These are phyloP conservation scores for Pseudanteris insignis DNA, from an alignment of 2,888 invertebrate genomes.

Conservation along the genomic window DNA sequence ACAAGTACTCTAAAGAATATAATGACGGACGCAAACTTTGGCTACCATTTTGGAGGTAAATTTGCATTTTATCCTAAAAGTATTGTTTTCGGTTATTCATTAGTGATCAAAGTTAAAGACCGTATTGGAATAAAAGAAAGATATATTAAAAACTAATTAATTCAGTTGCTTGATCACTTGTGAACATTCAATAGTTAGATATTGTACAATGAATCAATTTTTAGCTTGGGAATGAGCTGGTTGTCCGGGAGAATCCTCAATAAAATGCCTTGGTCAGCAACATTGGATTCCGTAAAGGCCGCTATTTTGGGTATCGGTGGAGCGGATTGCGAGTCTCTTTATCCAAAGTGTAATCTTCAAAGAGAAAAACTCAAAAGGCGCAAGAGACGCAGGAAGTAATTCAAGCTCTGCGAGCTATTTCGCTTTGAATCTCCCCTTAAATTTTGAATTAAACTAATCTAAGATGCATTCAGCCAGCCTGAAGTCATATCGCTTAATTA, in stretches of 20 bases:
- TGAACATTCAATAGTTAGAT: too few species aligned
- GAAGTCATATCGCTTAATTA: conserved; percentile 35
- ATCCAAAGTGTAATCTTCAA: conserved; percentile 70
- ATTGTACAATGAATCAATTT: too few species aligned
- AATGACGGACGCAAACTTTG: conserved; percentile 72
- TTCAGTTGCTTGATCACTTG: too few species aligned
- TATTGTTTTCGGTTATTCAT: too few species aligned
- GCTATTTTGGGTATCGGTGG: conserved; percentile 76
- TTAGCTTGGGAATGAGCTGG: conserved; percentile 84
- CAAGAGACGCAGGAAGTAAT: conserved; percentile 55
- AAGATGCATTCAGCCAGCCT: conserved; percentile 14
- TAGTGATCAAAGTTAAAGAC: too few species aligned
- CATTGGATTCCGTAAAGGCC: conserved; percentile 73
- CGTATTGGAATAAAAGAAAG: too few species aligned
- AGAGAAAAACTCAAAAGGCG: conserved; percentile 62
- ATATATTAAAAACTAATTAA: too few species aligned
- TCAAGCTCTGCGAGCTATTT: conserved; percentile 4
- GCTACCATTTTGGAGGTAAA: conserved; percentile 81
- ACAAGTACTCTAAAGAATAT: conserved; percentile 71
- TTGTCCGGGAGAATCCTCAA: conserved; percentile 70
- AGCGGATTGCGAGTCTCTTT: conserved; percentile 73
- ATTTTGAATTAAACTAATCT: conserved; percentile 33
- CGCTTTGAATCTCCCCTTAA: conserved; percentile 25
- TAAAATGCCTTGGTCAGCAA: conserved; percentile 66
- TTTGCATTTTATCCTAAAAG: too few species aligned